Percentiles rank a stretch among this genome's conserved stretches.
These are phyloP conservation scores for Tychaedon coryphoeus DNA, from an alignment of 2,113 vertebrate genomes.

Conservation along the genomic window DNA sequence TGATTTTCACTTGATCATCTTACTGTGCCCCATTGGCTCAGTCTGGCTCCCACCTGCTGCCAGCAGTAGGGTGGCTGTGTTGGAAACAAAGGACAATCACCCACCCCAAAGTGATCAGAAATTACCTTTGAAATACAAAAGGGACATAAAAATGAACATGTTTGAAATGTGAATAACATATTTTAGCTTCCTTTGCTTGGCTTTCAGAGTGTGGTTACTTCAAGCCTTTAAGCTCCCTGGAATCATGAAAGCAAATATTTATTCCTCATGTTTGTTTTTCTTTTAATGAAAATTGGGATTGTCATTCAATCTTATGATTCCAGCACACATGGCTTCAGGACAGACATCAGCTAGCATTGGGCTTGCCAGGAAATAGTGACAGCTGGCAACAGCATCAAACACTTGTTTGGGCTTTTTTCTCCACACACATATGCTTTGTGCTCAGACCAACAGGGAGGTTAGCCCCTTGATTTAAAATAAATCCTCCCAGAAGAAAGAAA, in stretches of 20 bases:
- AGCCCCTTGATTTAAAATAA: not conserved
- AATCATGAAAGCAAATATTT: slow-evolving; percentile 6
- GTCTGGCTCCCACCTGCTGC: not conserved
- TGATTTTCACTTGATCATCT: slow-evolving; percentile 45
- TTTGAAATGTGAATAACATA: not conserved
- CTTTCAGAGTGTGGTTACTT: not conserved
- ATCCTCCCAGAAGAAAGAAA: slow-evolving; percentile 42
- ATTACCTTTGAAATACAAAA: not conserved
- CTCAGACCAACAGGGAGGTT: not conserved
- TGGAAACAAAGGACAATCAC: not conserved
- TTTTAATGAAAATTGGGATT: slow-evolving; percentile 20
- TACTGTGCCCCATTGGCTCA: not conserved
- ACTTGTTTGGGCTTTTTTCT: slow-evolving; percentile 14
- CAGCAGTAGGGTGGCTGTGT: not conserved
- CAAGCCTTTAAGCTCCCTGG: not conserved
- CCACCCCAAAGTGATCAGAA: not conserved
- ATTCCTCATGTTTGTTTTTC: not conserved
- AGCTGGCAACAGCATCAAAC: not conserved
- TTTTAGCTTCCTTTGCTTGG: not conserved
- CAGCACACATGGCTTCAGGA: not conserved
- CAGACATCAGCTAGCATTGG: not conserved
- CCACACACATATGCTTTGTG: not conserved
- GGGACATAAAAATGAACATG: not conserved
- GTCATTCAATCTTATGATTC: not conserved
- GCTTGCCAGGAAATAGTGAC: not conserved